These are phyloP conservation scores for Premnoplex brunnescens DNA, from an alignment of 2,797 vertebrate genomes.

Conservation along the genomic window DNA sequence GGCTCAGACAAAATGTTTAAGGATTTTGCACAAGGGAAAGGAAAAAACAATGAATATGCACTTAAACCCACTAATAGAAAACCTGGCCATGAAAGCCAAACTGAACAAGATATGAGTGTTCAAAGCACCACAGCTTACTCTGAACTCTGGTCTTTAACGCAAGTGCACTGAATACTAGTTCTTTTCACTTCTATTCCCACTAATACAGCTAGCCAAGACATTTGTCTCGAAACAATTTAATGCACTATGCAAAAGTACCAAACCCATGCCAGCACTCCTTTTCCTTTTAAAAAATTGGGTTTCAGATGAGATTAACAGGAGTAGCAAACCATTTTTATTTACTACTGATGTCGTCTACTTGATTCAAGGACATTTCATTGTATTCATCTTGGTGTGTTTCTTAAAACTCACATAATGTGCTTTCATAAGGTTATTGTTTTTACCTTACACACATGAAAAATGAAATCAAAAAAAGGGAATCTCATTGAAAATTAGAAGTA, in stretches of 20 bases:
- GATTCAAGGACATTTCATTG: neutral
- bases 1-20: neutral
- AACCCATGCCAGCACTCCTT: neutral
- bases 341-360: neutral
- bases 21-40: neutral
- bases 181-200: neutral
- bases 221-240: neutral
- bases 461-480: neutral
- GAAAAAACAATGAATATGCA: neutral
- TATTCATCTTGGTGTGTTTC: neutral
- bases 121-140: neutral
- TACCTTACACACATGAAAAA: neutral
- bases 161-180: neutral
- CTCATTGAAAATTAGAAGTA: neutral
- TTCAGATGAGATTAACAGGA: neutral
- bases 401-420: neutral
- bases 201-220: neutral
- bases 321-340: neutral
- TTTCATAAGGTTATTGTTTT: neutral
- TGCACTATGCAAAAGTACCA: neutral
- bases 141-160: neutral
- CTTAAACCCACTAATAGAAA: neutral
- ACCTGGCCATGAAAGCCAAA: neutral
- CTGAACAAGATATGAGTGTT: neutral
- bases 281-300: neutral